Base-by-base conservation (phyloP, 2,113 vertebrate species). In the Notothenia rossii region DNA sequence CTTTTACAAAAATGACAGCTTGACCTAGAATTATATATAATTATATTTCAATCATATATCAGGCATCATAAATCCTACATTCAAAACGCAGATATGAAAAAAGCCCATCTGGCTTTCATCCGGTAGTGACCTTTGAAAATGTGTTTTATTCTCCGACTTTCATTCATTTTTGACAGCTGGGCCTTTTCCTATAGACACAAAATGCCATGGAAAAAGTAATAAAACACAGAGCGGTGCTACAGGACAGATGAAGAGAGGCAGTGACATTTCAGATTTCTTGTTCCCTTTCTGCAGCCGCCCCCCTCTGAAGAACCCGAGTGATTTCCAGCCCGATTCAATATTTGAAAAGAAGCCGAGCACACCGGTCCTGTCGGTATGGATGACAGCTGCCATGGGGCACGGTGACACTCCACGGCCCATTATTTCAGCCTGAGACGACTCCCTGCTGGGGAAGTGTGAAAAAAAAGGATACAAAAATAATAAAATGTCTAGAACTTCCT, bases 191-290 rank as follows among this genome's bases (percentile, higher is more conserved):
- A 48, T 43, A 60, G 62, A 53, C 59, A 67, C 77, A 67, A 76
- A 80, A 84, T 58, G 67, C 62, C 69, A 67, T 10, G 18, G 29
- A 84, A 84, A 76, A 84, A 65, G 70, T 79, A 72, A 75, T 66
- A 63, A 18, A 78, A 77, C 59, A 66, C 72, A 48, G 74, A 65
- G 64, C 22, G 46, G 58, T 70, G 54, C 67, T 22, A 20, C 33
- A 33, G 73, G 55, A 81, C 73, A 53, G 73, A 84, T 53, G 59
- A 78, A 67, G 59, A 49, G 36, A 82, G 69, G 72, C 68, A 55
- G 61, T 88, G 84, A 82, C 84, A 89, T 88, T 89, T 91, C 63
- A 73, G 50, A 75, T 61, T 76, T 69, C 71, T 80, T 64, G 50
- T 75, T 65, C 72, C 65, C 71, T 77, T 72, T 71, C 75, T 77